Base-by-base conservation (phyloP, 1,140 invertebrate genomes). In the Drosophila miranda region DNA sequence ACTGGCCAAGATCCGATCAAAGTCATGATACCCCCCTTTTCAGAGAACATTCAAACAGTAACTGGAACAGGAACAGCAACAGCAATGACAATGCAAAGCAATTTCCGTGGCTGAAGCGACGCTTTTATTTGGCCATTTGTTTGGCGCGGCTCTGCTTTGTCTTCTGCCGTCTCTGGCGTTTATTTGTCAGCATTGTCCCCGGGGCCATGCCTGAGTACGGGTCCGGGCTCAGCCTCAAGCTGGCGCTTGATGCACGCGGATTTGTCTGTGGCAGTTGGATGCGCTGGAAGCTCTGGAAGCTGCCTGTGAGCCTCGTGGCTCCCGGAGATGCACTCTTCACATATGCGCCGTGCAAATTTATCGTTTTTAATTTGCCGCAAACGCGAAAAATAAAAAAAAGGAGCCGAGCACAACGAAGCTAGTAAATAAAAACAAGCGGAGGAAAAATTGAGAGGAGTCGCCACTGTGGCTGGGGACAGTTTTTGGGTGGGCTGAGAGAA, bases 331-430 rank as follows among this genome's bases (percentile, higher is more conserved):
- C 77, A 62, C 58, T 63, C 69, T 54, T 61, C 62, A 67, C 78
- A 80, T 76, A 69, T 57, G 58, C 49, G 63, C 81, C 59, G 46
- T 60, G 61, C 69, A 78, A 90, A 90, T 90, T 90, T 90, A 90
- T 90, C 80, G 88, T 84, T 90, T 90, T 90, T 90, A 90, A 90
- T 90, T 89, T 89, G 84, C 80, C 73, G 76, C 79, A 80, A 86
- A 67, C 50, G 66, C 28, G 34, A 78, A 55, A 56, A 64, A 44
- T 57, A 53, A 49, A 62, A 57, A 55, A 53, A 56, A 63, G 58
- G 48, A 56, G 75, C 50, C 63, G 67, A 38, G 48, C 41, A 54
- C 21, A 67, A 52, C 46, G 30, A 46, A 45, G 23, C 43, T 49
- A 68, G 44, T 69, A 69, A 69, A 69, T 69, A 69, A 69, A 69